Base-by-base conservation (phyloP, 2,797 vertebrate genomes). In the Bovichtus diacanthus region DNA sequence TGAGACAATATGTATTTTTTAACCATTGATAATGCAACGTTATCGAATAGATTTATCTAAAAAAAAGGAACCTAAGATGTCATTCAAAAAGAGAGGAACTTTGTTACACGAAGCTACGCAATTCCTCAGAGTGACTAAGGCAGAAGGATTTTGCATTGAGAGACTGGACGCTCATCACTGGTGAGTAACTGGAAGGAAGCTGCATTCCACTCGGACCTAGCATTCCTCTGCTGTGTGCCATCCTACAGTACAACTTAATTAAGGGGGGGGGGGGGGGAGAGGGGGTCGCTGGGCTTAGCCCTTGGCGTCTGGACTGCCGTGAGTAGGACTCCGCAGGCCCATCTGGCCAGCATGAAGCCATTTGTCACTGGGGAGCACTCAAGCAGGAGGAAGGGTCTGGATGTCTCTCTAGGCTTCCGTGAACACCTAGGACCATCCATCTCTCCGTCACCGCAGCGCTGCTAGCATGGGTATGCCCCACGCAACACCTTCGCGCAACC, bases 361-460 rank as follows among this genome's bases (percentile, higher is more conserved):
- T 92, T 90, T 21, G 80, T 90, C 87, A 87, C 78, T 39, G 71
- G 64, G 78, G 88, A 91, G 83, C 3, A 4, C 86, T 87, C 74
- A 83, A 83, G 87, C 83, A 74, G 59, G 38, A 76, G 65, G 75
- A 67, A 61, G 74, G 83, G 78, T 83, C 44, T 65, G 60, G 60
- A 59, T 55, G 80, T 76, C 63, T 88, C 78, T 78, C 39, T 43
- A 65, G 81, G 80, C 79, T 84, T 77, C 44, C 73, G 76, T 4
- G 36, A 82, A 71, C 80, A 77, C 61, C 77, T 18, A n/a, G 18
- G 44, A 83, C 72, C 72, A 90, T 91, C 85, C 63, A 86, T 93
- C 88, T 89, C 80, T 76, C 77, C 83, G 83, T 84, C 87, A 84
- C 7, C 3, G 31, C 27, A 27, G 27, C 27, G 0, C 70, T 53